These are phyloP conservation scores for Crax fasciolata DNA, from an alignment of 2,797 vertebrate genomes.

Conservation along the genomic window DNA sequence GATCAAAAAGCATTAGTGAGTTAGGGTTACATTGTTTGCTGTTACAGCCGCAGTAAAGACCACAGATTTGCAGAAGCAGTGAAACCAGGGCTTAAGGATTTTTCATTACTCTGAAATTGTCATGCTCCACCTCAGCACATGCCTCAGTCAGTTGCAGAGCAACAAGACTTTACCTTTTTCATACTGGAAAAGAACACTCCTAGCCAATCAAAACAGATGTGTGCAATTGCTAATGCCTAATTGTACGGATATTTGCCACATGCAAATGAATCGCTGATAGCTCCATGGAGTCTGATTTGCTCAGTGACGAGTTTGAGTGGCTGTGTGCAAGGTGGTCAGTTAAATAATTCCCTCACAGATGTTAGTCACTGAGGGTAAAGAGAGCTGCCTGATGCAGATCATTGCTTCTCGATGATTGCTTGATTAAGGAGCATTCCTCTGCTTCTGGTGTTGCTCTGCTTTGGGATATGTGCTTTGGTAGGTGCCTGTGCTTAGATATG, in stretches of 20 bases:
- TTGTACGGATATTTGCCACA: not conserved
- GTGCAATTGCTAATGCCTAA: not conserved
- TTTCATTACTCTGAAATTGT: not conserved
- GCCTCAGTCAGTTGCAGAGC: not conserved
- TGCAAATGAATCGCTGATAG: not conserved
- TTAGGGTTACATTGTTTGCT: not conserved
- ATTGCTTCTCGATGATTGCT: not conserved
- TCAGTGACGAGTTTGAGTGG: not conserved
- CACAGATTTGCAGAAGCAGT: not conserved
- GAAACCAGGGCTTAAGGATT: not conserved
- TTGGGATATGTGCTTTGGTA: fast-evolving
- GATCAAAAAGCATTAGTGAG: not conserved
- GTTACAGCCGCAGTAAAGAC: not conserved
- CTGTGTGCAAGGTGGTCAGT: not conserved
- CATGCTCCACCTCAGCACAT: fast-evolving
- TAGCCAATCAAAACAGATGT: not conserved
- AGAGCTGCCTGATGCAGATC: not conserved
- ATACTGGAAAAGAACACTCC: not conserved
- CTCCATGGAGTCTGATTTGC: not conserved
- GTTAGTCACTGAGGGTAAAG: not conserved
- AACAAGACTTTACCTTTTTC: not conserved
- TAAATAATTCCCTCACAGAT: not conserved
- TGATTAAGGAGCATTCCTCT: not conserved
- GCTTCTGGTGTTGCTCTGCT: not conserved
- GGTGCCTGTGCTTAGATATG: not conserved